Evolutionary conservation across 2,113 vertebrate genomes (phyloP), one percentile per base, ranked within the genome.

Genomic region (Vulpes vulpes): DNA sequence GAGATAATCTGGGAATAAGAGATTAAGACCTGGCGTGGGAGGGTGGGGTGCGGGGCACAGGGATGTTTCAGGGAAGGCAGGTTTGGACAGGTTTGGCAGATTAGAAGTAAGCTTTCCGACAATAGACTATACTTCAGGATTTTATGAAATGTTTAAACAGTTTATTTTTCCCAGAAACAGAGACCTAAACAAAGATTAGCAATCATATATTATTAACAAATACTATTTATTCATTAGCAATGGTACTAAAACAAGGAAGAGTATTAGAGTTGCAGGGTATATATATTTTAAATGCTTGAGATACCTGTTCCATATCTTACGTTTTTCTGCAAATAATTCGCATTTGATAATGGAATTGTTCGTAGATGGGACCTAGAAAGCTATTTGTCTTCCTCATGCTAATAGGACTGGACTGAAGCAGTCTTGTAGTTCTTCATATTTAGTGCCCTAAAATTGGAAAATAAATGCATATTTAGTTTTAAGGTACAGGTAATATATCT

Each of bases 361-460:
- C 27, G 11, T 12, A 71, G 15, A 38, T 20, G 64, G 38, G 49
- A 49, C 76, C 67, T 79, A 92, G 57, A 94, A 86, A 55, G 69
- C 2, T 17, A 71, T 62, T 65, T 81, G 49, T 97, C 85, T 93
- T 62, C 74, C 86, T 80, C 12, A 32, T 60, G 69, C 84, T 98
- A 98, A 43, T 96, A 98, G 59, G 69, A 96, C 38, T 89, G 91
- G 95, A 98, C 22, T 8, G 96, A 96, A 65, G 96, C 80, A 89
- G 92, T 98, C 96, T 97, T 98, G 97, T 98, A 98, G 89, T 99
- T 99, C 89, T 98, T 98, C 65, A 1, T 19, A 96, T 98, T 99
- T 90, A 99, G 80, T 96, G 98, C 95, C 96, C 98, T 99, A 97
- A 97, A 99, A 98, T 95, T 43, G 16, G 97, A 98, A 97, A 78